A percentile compares a stretch with the other conserved stretches of the same genome.
Conservation (phyloP, 2,888 invertebrate genomes). For the Zele albiditarsus region DNA sequence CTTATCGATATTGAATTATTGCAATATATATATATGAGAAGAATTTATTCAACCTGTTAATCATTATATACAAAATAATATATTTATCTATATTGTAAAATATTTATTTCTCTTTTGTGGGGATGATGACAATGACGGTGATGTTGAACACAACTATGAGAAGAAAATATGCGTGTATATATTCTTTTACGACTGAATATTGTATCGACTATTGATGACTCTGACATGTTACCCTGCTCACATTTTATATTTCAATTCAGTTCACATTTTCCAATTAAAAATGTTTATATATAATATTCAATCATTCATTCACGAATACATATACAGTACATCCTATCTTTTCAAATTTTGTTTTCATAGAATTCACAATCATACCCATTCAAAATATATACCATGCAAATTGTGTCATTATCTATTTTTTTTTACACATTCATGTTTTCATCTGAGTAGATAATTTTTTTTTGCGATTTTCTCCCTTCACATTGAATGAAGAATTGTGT, state of each 20-base stretch:
- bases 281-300: conserved; percentile 2
- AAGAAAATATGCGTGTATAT: background rate
- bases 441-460: background rate
- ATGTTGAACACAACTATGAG: background rate
- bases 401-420: background rate
- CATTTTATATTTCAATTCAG: conserved; percentile 4
- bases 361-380: background rate
- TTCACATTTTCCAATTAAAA: background rate
- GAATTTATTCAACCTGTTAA: too few relatives aligned
- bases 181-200: background rate
- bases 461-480: too few relatives aligned
- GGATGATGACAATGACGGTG: background rate
- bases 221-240: background rate
- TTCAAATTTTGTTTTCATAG: background rate
- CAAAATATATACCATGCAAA: too few relatives aligned
- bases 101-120: too few relatives aligned
- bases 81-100: too few relatives aligned
- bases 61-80: too few relatives aligned
- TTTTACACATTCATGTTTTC: background rate
- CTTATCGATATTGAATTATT: too few relatives aligned
- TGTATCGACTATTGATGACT: background rate
- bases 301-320: background rate
- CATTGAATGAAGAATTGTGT: too few relatives aligned
- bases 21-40: too few relatives aligned
- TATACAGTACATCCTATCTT: background rate